phyloP scores from a whole-genome alignment of 2,113 vertebrate species.

The Calcarius ornatus region DNA sequence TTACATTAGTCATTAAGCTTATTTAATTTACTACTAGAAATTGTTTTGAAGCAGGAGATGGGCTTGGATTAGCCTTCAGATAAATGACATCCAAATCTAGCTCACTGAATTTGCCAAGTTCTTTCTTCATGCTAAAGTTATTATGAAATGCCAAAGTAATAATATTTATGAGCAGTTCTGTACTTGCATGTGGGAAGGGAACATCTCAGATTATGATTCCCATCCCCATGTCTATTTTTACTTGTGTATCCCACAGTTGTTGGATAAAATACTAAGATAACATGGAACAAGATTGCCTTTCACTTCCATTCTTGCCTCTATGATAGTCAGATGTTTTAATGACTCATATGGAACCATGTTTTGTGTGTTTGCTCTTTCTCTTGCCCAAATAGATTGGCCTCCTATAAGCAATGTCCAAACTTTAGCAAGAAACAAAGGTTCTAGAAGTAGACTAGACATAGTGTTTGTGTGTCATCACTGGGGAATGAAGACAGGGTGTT shows the following conservation, averaged over 20 bases:
- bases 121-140: constrained; percentile 26
- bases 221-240: constrained; percentile 14
- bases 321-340: background rate
- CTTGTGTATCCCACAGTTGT: background rate
- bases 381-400: background rate
- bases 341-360: background rate
- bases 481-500: background rate
- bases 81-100: background rate
- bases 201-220: background rate
- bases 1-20: background rate
- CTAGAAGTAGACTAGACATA: background rate
- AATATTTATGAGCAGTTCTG: background rate
- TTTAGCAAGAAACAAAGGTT: background rate
- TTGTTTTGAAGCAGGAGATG: background rate
- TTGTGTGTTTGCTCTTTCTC: background rate
- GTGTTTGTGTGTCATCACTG: background rate
- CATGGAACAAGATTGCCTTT: background rate
- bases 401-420: background rate
- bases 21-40: background rate
- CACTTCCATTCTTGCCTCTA: background rate
- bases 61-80: background rate
- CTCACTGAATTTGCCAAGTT: background rate
- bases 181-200: background rate
- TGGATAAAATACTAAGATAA: background rate
- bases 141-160: constrained; percentile 13